Percentiles rank a stretch among this genome's conserved stretches.
Conservation (phyloP, 2,888 invertebrate genomes). For the Eupithecia vulgata region DNA sequence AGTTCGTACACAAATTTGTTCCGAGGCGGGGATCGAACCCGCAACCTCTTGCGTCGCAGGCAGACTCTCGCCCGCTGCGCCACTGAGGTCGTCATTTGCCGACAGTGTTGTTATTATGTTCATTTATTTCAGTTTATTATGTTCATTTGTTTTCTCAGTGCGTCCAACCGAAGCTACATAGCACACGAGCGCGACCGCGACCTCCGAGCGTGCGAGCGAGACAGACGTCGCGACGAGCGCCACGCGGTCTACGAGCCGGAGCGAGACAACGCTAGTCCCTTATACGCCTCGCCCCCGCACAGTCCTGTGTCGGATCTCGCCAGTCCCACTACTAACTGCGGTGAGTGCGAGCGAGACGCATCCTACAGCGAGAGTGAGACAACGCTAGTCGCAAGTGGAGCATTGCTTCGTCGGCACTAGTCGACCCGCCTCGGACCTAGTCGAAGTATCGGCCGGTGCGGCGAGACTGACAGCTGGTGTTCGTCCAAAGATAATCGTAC, state of each 20-base stretch:
- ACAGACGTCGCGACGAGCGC: slow-evolving; percentile 86
- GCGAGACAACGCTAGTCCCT: slow-evolving; percentile 79
- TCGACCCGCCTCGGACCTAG: too few relatives aligned
- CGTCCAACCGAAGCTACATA: slow-evolving; percentile 61
- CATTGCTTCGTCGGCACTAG: too few relatives aligned
- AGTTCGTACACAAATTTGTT: too few relatives aligned
- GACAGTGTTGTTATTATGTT: too few relatives aligned
- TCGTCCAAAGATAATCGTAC: too few relatives aligned
- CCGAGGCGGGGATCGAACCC: too few relatives aligned
- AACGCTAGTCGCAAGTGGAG: not conserved
- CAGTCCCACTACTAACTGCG: slow-evolving; percentile 1
- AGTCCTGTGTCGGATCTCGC: slow-evolving; percentile 80
- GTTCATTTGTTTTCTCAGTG: slow-evolving; percentile 19
- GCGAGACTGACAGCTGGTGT: too few relatives aligned
- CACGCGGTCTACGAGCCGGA: slow-evolving; percentile 62
- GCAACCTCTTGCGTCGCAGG: too few relatives aligned
- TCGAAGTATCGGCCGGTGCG: too few relatives aligned
- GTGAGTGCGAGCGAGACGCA: not conserved
- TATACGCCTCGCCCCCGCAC: slow-evolving; percentile 92
- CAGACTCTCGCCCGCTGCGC: too few relatives aligned
- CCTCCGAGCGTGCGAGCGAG: slow-evolving; percentile 63
- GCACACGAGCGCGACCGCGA: slow-evolving; percentile 74
- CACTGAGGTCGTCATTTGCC: too few relatives aligned
- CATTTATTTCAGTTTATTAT: too few relatives aligned
- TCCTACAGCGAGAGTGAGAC: not conserved